phyloP scores from a whole-genome alignment of 2,888 invertebrate genomes.

The Argyra leucocephala region DNA sequence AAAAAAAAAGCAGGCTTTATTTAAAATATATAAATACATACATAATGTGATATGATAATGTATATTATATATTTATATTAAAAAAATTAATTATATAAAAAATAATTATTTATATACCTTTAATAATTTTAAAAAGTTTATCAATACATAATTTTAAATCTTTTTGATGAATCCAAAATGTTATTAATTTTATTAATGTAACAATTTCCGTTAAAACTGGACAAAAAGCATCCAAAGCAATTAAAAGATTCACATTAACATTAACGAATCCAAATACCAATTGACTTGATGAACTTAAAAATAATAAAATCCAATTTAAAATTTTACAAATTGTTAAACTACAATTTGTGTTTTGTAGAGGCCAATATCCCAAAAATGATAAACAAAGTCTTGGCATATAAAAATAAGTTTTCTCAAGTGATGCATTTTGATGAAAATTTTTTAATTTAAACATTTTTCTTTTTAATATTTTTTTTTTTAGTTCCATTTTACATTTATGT shows the following conservation, averaged over 20 bases:
- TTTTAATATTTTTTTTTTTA: not conserved
- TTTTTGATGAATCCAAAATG: not conserved
- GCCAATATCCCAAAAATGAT: conserved; percentile 32
- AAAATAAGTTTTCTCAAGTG: conserved; percentile 31
- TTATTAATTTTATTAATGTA: not conserved
- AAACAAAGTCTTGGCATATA: conserved; percentile 30
- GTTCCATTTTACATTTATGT: no score
- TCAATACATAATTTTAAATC: not conserved
- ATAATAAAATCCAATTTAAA: not conserved
- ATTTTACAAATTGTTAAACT: not conserved
- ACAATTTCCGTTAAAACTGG: not conserved
- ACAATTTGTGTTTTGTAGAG: conserved; percentile 26
- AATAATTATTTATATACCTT: not conserved
- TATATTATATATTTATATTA: no score
- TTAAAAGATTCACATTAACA: not conserved
- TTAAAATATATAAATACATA: no score
- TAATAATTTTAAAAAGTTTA: not conserved
- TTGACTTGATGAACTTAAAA: not conserved
- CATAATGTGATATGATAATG: no score
- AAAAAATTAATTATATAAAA: no score
- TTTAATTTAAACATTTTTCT: not conserved
- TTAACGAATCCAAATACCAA: not conserved
- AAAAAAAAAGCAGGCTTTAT: no score
- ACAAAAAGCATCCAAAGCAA: conserved; percentile 10
- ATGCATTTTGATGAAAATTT: conserved; percentile 8